These are phyloP conservation scores for Medauroidea extradentata DNA, from an alignment of 1,140 invertebrate genomes.

Conservation along the genomic window DNA sequence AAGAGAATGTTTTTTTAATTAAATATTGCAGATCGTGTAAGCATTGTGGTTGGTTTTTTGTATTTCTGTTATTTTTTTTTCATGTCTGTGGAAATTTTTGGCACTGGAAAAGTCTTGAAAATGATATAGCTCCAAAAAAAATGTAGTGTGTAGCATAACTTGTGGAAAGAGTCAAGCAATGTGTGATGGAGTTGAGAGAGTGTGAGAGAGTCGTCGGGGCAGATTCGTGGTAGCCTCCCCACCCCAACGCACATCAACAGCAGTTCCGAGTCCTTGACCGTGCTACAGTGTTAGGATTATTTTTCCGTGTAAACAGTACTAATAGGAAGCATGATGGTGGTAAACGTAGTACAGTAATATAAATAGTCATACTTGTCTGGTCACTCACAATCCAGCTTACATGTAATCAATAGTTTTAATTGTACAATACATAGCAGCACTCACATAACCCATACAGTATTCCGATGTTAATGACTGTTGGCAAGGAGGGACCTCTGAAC, in stretches of 20 bases:
- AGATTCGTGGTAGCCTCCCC: background rate
- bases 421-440: too few relatives aligned
- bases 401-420: too few relatives aligned
- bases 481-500: too few relatives aligned
- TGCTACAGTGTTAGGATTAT: constrained; percentile 4
- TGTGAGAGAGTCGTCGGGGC: background rate
- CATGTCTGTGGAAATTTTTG: constrained; percentile 15
- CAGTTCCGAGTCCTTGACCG: background rate
- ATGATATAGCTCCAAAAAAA: background rate
- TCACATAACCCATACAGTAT: too few relatives aligned
- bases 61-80: constrained; percentile 3
- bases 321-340: too few relatives aligned
- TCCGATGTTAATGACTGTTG: too few relatives aligned
- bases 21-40: too few relatives aligned
- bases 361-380: too few relatives aligned
- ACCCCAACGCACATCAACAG: background rate
- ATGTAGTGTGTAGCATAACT: background rate
- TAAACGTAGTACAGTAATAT: too few relatives aligned
- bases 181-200: background rate
- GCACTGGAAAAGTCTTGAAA: constrained; percentile 14
- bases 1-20: background rate
- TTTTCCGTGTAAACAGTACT: background rate
- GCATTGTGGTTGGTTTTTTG: background rate
- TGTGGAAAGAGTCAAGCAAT: background rate
- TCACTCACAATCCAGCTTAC: too few relatives aligned